Base-by-base conservation (phyloP, 2,113 vertebrate genomes). In the Typhlomys cinereus region DNA sequence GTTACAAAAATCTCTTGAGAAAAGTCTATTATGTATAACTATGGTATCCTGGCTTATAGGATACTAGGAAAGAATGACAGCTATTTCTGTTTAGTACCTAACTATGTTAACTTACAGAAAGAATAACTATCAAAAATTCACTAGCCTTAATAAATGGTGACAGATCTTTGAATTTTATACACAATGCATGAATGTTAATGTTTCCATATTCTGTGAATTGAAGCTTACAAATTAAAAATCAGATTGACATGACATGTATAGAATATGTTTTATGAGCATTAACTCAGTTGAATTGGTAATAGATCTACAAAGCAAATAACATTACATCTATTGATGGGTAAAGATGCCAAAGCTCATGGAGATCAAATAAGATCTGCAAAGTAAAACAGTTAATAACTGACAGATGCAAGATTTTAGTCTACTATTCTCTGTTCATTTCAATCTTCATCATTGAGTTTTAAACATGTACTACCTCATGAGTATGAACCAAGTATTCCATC, bases 161-260 rank as follows among this genome's bases (percentile, higher is more conserved):
- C 8, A 76, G 29, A 34, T 73, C 17, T 73, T 85, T 62, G 29
- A 75, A 92, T 94, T 92, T 83, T 88, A 89, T 50, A 9, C 7
- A 66, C 18, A 39, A 79, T 66, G 2, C n/a, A 23, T 14, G 31
- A 75, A 84, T 94, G 39, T 54, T 59, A 76, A 75, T 64, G 31
- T 41, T 71, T 81, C 41, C 20, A 54, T 81, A 88, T 67, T 11
- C 31, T 46, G 74, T 21, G 39, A 48, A 59, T 90, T 69, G 69
- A 86, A 29, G 25, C 52, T 96, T 46, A 69, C 25, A 82, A 39
- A 44, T 88, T 69, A 36, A 62, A 81, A 57, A 12, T 82, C 76
- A 89, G 36, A 91, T 83, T 74, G 88, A 85, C 78, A 39, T 66
- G 41, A 39, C 9, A 67, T 61, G 25, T 39, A 50, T 5, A 64